Conservation (phyloP, 2,797 vertebrate species). For the Tenualosa thibaudeaui region DNA sequence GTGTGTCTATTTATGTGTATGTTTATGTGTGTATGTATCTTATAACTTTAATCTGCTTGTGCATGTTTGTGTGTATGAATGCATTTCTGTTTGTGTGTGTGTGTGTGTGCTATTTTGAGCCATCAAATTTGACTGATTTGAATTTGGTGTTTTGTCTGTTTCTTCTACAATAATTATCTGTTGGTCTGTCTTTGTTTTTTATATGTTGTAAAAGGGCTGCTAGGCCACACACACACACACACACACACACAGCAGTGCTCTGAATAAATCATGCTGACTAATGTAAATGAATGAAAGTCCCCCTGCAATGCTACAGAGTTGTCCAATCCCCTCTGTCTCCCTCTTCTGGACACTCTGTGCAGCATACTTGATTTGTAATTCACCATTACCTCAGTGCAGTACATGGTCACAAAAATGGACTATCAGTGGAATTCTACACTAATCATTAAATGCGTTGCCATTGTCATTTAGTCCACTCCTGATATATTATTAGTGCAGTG, state of each 20-base stretch:
- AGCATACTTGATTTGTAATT: background rate
- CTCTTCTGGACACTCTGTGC: background rate
- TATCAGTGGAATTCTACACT: background rate
- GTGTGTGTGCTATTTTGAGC: background rate
- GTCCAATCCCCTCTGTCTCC: background rate
- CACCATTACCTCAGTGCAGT: background rate
- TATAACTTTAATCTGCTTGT: too few species aligned
- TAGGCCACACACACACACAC: background rate
- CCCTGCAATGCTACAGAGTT: constrained; percentile 2
- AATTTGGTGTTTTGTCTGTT: background rate
- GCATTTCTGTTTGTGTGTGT: too few species aligned
- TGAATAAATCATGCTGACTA: constrained; percentile 16
- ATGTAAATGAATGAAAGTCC: constrained; percentile 4
- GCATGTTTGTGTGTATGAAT: too few species aligned
- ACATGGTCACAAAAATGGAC: background rate
- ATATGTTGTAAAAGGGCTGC: background rate
- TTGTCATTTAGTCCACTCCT: too few species aligned
- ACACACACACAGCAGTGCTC: background rate
- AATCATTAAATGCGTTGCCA: background rate
- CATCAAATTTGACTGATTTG: background rate
- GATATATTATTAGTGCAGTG: too few species aligned
- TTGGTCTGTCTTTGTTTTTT: background rate
- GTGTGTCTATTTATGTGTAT: background rate
- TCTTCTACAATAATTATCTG: background rate
- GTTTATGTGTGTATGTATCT: background rate